phyloP scores from a whole-genome alignment of 2,797 vertebrate species.

The Xyrichtys novacula region DNA sequence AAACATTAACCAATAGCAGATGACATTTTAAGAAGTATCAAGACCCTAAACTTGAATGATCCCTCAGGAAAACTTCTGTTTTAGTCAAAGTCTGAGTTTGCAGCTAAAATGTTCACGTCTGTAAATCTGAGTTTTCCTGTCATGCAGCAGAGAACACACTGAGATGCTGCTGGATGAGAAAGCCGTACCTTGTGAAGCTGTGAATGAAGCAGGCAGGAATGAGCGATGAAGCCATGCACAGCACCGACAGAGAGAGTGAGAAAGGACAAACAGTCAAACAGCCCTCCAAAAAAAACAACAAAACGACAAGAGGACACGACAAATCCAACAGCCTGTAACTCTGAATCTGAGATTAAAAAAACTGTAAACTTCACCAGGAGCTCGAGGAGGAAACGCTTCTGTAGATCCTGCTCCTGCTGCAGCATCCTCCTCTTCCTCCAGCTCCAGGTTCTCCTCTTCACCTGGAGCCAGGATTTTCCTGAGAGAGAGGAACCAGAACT shows the following conservation, averaged over 20 bases:
- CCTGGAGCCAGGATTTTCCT: slow-evolving; percentile 98
- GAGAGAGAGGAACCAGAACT: slow-evolving; percentile 12
- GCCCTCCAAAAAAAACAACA: slow-evolving; percentile 21
- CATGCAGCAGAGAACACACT: neutral
- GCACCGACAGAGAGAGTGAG: slow-evolving; percentile 58
- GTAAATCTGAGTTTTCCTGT: neutral
- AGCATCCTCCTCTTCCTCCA: slow-evolving; percentile 94
- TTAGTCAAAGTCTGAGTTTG: too few relatives aligned
- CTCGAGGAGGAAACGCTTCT: slow-evolving; percentile 88
- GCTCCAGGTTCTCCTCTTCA: slow-evolving; percentile 96
- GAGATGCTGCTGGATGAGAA: neutral
- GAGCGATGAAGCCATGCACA: slow-evolving; percentile 85
- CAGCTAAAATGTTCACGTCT: too few relatives aligned
- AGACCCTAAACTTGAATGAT: too few relatives aligned
- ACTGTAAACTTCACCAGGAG: slow-evolving; percentile 85
- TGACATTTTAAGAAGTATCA: neutral
- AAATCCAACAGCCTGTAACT: slow-evolving; percentile 4
- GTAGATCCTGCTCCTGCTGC: slow-evolving; percentile 89
- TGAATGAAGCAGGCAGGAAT: slow-evolving; percentile 69
- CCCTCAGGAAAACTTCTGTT: neutral
- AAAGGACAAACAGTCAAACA: slow-evolving; percentile 52
- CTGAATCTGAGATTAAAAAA: neutral
- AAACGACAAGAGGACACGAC: neutral
- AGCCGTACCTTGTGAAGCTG: slow-evolving; percentile 86
- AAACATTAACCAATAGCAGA: neutral